These are phyloP conservation scores for Ectemnius continuus DNA, from an alignment of 2,888 invertebrate genomes.

Conservation along the genomic window DNA sequence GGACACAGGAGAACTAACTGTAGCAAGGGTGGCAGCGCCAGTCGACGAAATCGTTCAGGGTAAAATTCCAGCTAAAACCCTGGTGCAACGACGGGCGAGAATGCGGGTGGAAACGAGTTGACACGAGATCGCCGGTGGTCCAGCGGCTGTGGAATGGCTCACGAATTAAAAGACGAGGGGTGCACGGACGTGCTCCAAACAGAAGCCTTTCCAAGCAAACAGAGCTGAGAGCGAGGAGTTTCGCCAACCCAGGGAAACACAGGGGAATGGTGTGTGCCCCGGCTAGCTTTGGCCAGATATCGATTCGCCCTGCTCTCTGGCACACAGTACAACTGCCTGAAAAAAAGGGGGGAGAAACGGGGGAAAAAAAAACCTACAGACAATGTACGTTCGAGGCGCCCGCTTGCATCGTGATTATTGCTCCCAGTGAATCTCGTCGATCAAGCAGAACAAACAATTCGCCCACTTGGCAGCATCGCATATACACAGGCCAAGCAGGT, in stretches of 20 bases:
- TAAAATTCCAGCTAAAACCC: neutral
- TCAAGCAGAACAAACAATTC: no score
- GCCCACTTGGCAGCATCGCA: no score
- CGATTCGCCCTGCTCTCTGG: conserved; percentile 17
- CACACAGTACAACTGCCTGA: neutral
- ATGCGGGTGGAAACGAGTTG: neutral
- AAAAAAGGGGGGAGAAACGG: conserved; percentile 13
- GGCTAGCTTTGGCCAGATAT: conserved; percentile 14
- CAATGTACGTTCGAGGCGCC: no score
- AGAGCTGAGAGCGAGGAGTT: conserved; percentile 5
- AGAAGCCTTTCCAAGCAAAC: conserved; percentile 15
- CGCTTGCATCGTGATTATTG: conserved; percentile 3
- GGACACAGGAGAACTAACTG: conserved; percentile 15
- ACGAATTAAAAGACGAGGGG: conserved; percentile 19
- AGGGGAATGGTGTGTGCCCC: neutral
- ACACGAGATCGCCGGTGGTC: conserved; percentile 11
- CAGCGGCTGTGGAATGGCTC: neutral
- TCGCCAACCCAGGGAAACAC: neutral
- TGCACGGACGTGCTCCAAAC: conserved; percentile 15
- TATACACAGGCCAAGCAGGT: no score
- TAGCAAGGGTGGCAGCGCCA: conserved; percentile 24
- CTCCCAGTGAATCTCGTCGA: neutral
- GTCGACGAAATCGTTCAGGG: conserved; percentile 11
- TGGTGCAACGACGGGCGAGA: neutral
- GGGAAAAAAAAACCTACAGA: no score